These are phyloP conservation scores for Natrix natrix DNA, from an alignment of 2,797 vertebrate genomes.

Conservation along the genomic window DNA sequence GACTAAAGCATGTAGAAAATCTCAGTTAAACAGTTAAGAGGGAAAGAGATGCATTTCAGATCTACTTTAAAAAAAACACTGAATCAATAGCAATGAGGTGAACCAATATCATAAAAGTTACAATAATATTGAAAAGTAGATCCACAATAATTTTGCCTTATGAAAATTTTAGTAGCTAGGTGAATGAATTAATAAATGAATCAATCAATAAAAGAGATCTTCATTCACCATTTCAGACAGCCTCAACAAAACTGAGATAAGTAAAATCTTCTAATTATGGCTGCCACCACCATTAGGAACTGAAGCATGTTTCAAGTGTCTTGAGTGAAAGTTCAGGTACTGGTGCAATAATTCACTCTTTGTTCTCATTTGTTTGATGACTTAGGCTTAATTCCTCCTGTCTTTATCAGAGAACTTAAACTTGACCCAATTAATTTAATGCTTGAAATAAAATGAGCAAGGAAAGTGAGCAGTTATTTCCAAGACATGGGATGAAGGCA, in stretches of 20 bases:
- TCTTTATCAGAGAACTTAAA: conserved; percentile 52
- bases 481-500: conserved; percentile 35
- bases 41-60: neutral
- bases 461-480: conserved; percentile 33
- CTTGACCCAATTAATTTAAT: conserved; percentile 52
- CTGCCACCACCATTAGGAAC: conserved; percentile 31
- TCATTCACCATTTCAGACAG: conserved; percentile 25
- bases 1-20: neutral
- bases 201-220: conserved; percentile 21
- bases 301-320: conserved; percentile 39
- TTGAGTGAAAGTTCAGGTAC: neutral
- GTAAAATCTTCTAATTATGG: conserved; percentile 51
- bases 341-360: conserved; percentile 18
- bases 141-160: neutral
- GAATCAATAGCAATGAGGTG: neutral
- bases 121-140: neutral
- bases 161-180: neutral
- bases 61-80: neutral
- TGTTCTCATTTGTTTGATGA: conserved; percentile 43
- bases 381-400: conserved; percentile 39
- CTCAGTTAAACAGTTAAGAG: neutral
- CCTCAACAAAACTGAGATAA: conserved; percentile 48
- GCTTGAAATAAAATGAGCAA: conserved; percentile 48
- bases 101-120: neutral
- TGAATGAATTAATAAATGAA: neutral